Base-by-base conservation (phyloP, 1,140 invertebrate species). In the Venustaconcha ellipsiformis region DNA sequence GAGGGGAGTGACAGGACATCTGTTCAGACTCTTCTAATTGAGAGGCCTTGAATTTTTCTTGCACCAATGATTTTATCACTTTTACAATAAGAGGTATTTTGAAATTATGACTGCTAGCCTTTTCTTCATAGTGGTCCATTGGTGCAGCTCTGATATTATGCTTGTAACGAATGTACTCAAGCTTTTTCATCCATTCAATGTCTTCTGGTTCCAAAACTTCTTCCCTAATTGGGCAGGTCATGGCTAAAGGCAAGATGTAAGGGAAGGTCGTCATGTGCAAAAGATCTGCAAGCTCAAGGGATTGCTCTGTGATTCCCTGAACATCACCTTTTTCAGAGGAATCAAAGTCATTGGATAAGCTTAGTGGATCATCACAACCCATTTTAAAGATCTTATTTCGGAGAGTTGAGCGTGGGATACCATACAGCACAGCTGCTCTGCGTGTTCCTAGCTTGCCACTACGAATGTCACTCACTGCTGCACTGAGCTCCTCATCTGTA, bases 381-480 rank as follows among this genome's bases (percentile, higher is more conserved):
- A 87, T 78, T 65, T 87, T 88, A 76, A 88, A 97, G 26, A 93
- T 92, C 92, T 99, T 99, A 91, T 98, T 98, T 62, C 97, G 92
- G 12, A 99, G 92, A 4, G 97, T 98, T 70, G 97, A 98, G 70
- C 97, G 92, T 8, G 97, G 97, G 87, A 99, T 97, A 74, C 96
- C 96, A 89, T 99, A 99, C 78, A 98, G 94, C 55, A 96, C 96
- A 57, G 97, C 95, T 1, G 97, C 96, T 76, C 97, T 92, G 57
- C 97, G 91, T 2, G 96, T 97, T 66, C 96, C 97, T 73, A 99
- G 91, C 87, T 96, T 95, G 11, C 96, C 96, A 86, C 94, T 95
- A 87, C 97, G 94, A 84, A 99, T 97, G 89, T 98, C 97, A 78
- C 95, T 92, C 63, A 99, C 92, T 14, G 96, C 96, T 18, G 94